Evolutionary conservation across 2,113 vertebrate species (phyloP).

Genomic region (Gnathonemus longibarbis): DNA sequence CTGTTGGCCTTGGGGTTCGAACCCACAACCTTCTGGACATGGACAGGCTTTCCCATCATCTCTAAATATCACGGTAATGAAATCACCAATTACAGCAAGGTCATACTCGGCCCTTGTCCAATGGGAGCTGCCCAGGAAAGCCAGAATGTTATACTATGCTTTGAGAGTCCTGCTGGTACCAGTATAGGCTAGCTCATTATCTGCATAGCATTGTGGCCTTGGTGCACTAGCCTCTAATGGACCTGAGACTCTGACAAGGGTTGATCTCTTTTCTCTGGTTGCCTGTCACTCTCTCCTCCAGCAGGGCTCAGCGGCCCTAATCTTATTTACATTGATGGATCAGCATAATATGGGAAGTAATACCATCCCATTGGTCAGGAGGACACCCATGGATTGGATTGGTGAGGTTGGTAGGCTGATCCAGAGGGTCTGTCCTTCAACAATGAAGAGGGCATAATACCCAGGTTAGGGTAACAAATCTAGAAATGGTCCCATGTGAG

Average conservation of each 20-base stretch:
- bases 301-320: slow-evolving; percentile 33
- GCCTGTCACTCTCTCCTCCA: slow-evolving; percentile 43
- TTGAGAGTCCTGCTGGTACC: not conserved
- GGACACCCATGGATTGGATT: slow-evolving; percentile 22
- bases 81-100: not conserved
- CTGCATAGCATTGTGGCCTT: not conserved
- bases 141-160: not conserved
- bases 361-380: not conserved
- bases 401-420: not conserved
- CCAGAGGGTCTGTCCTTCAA: not conserved
- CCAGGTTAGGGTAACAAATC: not conserved
- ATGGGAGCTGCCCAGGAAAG: not conserved
- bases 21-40: not conserved
- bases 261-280: slow-evolving; percentile 28
- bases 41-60: not conserved
- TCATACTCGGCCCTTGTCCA: not conserved
- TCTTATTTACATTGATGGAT: slow-evolving; percentile 35
- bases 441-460: not conserved
- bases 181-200: not conserved
- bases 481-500: not conserved
- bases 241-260: slow-evolving; percentile 12
- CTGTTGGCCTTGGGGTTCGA: not conserved
- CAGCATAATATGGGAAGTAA: slow-evolving; percentile 26
- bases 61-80: not conserved
- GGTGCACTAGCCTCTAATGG: not conserved